Conservation (phyloP, 2,113 vertebrate species). For the Potamarius usumacintae region DNA sequence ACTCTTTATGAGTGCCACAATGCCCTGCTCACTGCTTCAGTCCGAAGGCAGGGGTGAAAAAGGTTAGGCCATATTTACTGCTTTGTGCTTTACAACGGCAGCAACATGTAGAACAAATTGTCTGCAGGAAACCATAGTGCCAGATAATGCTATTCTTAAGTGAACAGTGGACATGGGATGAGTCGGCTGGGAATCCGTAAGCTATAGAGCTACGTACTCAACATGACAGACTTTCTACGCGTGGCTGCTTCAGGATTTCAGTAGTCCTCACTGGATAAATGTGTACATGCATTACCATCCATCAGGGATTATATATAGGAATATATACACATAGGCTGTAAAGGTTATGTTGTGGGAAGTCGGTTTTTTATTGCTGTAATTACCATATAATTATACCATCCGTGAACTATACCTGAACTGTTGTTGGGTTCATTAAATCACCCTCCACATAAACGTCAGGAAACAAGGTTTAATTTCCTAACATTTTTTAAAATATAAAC, state of each 20-base stretch:
- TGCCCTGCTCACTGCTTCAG: constrained; percentile 43
- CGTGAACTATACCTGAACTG: constrained; percentile 43
- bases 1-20: constrained; percentile 69
- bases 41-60: constrained; percentile 25
- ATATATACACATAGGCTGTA: constrained; percentile 16
- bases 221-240: constrained; percentile 35
- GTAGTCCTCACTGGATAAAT: constrained; percentile 12
- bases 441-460: constrained; percentile 46
- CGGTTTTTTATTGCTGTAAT: constrained; percentile 31
- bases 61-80: constrained; percentile 57
- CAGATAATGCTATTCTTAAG: constrained; percentile 48
- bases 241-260: constrained; percentile 18
- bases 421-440: constrained; percentile 37
- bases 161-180: constrained; percentile 23
- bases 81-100: constrained; percentile 50
- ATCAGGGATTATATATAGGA: constrained; percentile 22
- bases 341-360: not conserved
- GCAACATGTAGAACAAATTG: constrained; percentile 68
- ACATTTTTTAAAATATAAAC: constrained; percentile 46
- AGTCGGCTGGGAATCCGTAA: constrained; percentile 21
- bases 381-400: constrained; percentile 45
- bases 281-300: not conserved
- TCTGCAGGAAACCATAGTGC: constrained; percentile 57
- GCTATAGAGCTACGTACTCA: not conserved
- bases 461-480: constrained; percentile 44